These are phyloP conservation scores for Belonocnema kinseyi DNA, from an alignment of 1,140 invertebrate species.

Conservation along the genomic window DNA sequence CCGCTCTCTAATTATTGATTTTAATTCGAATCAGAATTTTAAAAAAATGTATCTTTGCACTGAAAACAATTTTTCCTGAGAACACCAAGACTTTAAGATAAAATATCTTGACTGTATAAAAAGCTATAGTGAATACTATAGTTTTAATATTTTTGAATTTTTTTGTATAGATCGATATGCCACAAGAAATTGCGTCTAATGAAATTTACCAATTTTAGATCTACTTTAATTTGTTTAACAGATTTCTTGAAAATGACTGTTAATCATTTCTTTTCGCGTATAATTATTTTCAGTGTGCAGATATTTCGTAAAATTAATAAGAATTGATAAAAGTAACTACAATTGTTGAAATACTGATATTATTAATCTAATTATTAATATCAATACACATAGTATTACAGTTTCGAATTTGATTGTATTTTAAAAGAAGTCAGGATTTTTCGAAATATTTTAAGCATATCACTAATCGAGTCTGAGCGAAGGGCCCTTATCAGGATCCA, in stretches of 20 bases:
- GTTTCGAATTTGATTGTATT: no score
- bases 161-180: constrained; percentile 45
- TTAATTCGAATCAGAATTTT: constrained; percentile 1
- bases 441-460: no score
- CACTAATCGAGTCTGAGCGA: constrained; percentile 34
- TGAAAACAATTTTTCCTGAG: constrained; percentile 6
- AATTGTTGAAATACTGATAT: constrained; percentile 13
- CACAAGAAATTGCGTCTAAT: constrained; percentile 42
- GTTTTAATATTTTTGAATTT: no score
- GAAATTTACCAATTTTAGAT: constrained; percentile 43
- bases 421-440: constrained; percentile 27
- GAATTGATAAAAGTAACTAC: constrained; percentile 38
- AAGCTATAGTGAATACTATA: no score
- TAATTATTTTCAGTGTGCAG: no score
- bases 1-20: neutral
- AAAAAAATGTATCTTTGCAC: constrained; percentile 1
- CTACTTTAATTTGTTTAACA: no score
- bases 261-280: no score
- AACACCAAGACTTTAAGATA: neutral
- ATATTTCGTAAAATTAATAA: no score
- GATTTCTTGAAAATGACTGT: no score
- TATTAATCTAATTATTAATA: no score
- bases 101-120: no score
- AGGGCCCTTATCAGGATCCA: constrained; percentile 60
- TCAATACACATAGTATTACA: no score